These are phyloP conservation scores for Eulemur rufifrons DNA, from an alignment of 2,113 vertebrate species.

Conservation along the genomic window DNA sequence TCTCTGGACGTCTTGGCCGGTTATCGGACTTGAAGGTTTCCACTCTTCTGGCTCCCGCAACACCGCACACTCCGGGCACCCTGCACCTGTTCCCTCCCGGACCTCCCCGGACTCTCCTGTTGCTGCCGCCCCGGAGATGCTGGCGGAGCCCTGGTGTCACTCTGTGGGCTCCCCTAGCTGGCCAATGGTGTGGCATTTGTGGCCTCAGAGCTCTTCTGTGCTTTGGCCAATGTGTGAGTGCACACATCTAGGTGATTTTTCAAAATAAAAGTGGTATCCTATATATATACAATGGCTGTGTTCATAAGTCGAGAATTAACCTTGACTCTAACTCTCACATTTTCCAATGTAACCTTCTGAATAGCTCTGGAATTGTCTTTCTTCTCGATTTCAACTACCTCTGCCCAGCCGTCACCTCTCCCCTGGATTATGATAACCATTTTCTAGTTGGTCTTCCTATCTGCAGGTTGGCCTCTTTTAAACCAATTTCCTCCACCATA, in stretches of 20 bases:
- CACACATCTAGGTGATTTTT: background rate
- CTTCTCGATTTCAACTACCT: background rate
- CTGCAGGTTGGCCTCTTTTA: background rate
- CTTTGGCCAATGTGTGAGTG: too few relatives aligned
- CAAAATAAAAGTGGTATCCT: background rate
- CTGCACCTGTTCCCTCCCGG: background rate
- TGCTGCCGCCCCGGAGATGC: too few relatives aligned
- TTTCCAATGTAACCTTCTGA: background rate
- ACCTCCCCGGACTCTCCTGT: background rate
- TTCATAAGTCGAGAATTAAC: background rate
- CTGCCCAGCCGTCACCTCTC: background rate
- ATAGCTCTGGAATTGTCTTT: background rate
- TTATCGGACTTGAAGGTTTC: background rate
- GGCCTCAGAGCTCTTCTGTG: background rate
- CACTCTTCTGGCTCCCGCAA: background rate
- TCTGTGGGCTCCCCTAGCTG: background rate
- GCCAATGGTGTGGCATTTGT: fast-evolving
- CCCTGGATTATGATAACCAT: background rate
- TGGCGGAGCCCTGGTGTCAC: background rate
- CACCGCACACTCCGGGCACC: fast-evolving
- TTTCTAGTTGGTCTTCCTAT: background rate
- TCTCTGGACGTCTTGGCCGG: background rate
- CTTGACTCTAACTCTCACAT: background rate
- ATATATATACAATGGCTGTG: too few relatives aligned
- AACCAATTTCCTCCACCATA: background rate